phyloP scores from a whole-genome alignment of 2,888 invertebrate genomes.

The Coenonympha arcania region DNA sequence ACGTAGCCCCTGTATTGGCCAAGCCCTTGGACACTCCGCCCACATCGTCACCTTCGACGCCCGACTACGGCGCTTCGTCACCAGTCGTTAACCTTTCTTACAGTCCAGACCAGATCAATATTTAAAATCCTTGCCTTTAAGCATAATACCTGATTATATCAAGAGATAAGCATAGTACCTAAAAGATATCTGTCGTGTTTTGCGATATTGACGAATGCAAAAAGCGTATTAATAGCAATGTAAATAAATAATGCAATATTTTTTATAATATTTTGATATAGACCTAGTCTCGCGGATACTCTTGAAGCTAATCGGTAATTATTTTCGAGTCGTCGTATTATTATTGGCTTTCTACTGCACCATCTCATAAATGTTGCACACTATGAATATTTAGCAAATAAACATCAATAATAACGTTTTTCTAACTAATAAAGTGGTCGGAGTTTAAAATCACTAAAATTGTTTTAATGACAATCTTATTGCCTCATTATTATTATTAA shows the following conservation, averaged over 20 bases:
- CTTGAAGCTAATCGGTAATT: not conserved
- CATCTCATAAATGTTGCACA: not conserved
- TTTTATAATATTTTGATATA: slow-evolving; percentile 31
- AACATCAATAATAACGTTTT: not conserved
- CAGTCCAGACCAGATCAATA: slow-evolving; percentile 60
- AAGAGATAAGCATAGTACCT: slow-evolving; percentile 15
- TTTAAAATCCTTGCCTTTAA: slow-evolving; percentile 38
- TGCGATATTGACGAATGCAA: slow-evolving; percentile 25
- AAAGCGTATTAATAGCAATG: slow-evolving; percentile 33
- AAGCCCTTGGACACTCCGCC: slow-evolving; percentile 66
- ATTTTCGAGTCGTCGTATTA: not conserved
- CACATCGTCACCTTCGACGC: slow-evolving; percentile 54
- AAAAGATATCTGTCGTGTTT: slow-evolving; percentile 18
- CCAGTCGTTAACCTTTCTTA: slow-evolving; percentile 51
- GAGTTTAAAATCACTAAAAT: not conserved
- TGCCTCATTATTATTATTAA: too few species aligned
- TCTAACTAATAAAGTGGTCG: not conserved
- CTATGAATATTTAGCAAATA: too few species aligned
- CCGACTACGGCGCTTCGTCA: slow-evolving; percentile 69
- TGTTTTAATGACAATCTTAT: not conserved
- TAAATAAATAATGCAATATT: slow-evolving; percentile 52
- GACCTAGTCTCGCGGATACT: not conserved
- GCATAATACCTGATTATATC: slow-evolving; percentile 19
- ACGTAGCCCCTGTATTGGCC: slow-evolving; percentile 73
- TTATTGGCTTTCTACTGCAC: not conserved